phyloP scores from a whole-genome alignment of 1,140 invertebrate genomes.

The Lineus longissimus region DNA sequence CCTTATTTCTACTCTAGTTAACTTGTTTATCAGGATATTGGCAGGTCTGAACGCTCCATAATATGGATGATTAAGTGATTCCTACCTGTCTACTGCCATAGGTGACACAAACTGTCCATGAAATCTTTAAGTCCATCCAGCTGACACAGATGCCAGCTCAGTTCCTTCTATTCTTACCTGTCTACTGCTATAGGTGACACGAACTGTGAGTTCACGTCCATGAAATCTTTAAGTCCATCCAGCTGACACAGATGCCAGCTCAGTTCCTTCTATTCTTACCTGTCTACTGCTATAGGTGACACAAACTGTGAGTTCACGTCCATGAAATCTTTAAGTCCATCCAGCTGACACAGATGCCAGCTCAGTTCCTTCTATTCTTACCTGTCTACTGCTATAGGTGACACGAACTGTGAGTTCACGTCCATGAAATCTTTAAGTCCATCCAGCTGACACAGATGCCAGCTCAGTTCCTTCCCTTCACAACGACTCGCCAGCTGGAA shows the following conservation, averaged over 20 bases:
- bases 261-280: conserved; percentile 57
- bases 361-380: conserved; percentile 58
- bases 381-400: conserved; percentile 36
- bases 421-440: conserved; percentile 65
- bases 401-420: conserved; percentile 57
- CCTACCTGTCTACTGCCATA: conserved; percentile 40
- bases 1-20: no score
- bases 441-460: conserved; percentile 62
- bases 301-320: conserved; percentile 57
- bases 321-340: conserved; percentile 63
- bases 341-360: conserved; percentile 61
- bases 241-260: conserved; percentile 62
- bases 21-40: no score
- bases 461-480: conserved; percentile 58
- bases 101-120: conserved; percentile 55
- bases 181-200: conserved; percentile 35
- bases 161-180: conserved; percentile 55
- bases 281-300: conserved; percentile 32
- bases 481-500: conserved; percentile 51
- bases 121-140: conserved; percentile 64
- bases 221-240: conserved; percentile 62
- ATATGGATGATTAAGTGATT: no score
- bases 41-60: no score
- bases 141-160: conserved; percentile 61
- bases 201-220: conserved; percentile 60